Base-by-base conservation (phyloP, 2,113 vertebrate genomes). In the Hippocampus mohnikei region DNA sequence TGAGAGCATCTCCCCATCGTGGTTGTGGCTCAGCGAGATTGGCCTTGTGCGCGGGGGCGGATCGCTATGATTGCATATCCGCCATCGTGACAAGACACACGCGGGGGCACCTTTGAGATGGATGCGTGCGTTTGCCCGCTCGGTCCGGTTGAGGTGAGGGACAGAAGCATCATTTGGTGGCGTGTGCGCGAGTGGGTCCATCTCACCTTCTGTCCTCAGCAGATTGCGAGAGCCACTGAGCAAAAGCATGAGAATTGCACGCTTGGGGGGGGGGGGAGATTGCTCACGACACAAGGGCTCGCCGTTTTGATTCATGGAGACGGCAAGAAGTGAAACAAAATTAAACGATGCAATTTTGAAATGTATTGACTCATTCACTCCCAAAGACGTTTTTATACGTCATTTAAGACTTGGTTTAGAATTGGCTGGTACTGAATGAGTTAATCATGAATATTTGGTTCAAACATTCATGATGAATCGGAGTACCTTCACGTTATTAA, bases 81-180 rank as follows among this genome's bases (percentile, higher is more conserved):
- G 60, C 69, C 75, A 67, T 67, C 52, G 44, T 3, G 63, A 65
- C 75, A 73, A 70, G 69, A 44, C 40, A 12, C 25, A 7, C n/a
- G 13, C 73, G 65, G 52, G 52, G 70, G 77, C 71, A 76, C 53
- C 33, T 75, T 66, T 27, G 15, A 86, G 83, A 91, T 81, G 73
- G 75, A 88, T 84, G 85, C 66, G 63, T 70, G 75, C 76, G 83
- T 89, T 77, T 46, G 76, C 52, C 25, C 77, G 85, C 80, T 83
- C 81, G 87, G 86, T 87, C 58, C 25, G 78, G 85, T 80, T 83
- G 83, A 88, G 86, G 86, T 90, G 82, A 86, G 84, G 81, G 84
- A 88, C 87, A 67, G 64, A 76, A 66, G 37, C 58, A 23, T 84
- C 82, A 77, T 87, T 89, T 88, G 85, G 80, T 69, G 46, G 73